These are phyloP conservation scores for Drosophila kurseongensis DNA, from an alignment of 1,140 invertebrate genomes.

Conservation along the genomic window DNA sequence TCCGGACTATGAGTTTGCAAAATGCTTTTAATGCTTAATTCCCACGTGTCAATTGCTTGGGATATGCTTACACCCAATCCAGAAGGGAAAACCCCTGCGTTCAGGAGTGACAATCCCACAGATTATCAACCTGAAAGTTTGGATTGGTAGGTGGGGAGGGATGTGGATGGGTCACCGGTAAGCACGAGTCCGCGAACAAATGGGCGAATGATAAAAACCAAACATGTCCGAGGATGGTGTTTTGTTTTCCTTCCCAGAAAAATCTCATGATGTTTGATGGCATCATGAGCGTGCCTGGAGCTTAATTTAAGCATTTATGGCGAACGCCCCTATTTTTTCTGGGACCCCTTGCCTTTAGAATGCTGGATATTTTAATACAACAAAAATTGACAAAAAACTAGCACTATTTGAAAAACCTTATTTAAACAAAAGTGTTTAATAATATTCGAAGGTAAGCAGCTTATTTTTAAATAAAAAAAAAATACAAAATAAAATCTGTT, in stretches of 20 bases:
- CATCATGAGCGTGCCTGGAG: slow-evolving; percentile 36
- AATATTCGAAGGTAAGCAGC: no score
- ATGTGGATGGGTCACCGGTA: slow-evolving; percentile 9
- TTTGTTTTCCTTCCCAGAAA: slow-evolving; percentile 34
- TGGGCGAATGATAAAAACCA: slow-evolving; percentile 66
- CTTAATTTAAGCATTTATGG: slow-evolving; percentile 51
- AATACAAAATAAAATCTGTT: no score
- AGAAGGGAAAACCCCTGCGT: background rate
- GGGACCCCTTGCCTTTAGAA: no score
- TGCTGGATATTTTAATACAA: no score
- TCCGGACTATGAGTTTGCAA: slow-evolving; percentile 31
- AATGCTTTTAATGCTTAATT: slow-evolving; percentile 39
- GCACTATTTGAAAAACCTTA: no score
- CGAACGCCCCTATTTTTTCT: slow-evolving; percentile 1
- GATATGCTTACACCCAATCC: slow-evolving; percentile 36
- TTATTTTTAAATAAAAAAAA: no score
- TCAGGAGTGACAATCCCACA: slow-evolving; percentile 30
- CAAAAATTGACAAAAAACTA: no score
- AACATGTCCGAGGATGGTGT: slow-evolving; percentile 49
- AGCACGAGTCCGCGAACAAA: slow-evolving; percentile 44
- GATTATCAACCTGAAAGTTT: slow-evolving; percentile 46
- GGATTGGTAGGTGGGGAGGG: background rate
- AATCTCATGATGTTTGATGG: slow-evolving; percentile 24
- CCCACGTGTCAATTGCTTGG: slow-evolving; percentile 31
- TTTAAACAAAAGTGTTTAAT: no score